Evolutionary conservation across 2,888 invertebrate species (phyloP).

Genomic region (Cryptosula pallasiana): DNA sequence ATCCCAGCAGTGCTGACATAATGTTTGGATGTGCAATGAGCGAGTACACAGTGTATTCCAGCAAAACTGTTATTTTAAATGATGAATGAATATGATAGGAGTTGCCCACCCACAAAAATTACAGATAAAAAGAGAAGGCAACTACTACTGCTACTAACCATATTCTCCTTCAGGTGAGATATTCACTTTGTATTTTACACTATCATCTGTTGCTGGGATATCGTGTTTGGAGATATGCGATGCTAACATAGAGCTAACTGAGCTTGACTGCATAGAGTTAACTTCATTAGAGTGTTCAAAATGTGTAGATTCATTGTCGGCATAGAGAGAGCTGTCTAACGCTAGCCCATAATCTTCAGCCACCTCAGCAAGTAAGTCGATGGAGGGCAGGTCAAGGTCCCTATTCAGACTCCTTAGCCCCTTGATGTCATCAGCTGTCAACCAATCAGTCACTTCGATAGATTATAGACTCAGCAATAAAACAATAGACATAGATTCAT

Average conservation of each 20-base stretch:
- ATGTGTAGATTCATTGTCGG: neutral
- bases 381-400: neutral
- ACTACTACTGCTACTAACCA: neutral
- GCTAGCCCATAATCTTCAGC: neutral
- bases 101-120: too few relatives aligned
- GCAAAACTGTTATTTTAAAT: too few relatives aligned
- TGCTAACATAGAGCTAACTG: neutral
- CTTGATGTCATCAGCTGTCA: neutral
- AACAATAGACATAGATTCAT: too few relatives aligned
- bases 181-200: conserved; percentile 27
- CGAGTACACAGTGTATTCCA: too few relatives aligned
- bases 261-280: neutral
- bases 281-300: neutral
- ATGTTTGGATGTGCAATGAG: too few relatives aligned
- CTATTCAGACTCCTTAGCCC: neutral
- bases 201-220: conserved; percentile 30
- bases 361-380: neutral
- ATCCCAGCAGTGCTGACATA: too few relatives aligned
- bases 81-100: too few relatives aligned
- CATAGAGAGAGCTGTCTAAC: neutral
- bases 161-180: neutral
- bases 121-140: too few relatives aligned
- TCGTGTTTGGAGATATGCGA: conserved; percentile 23
- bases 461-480: too few relatives aligned
- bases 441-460: too few relatives aligned